phyloP scores from a whole-genome alignment of 2,888 invertebrate genomes.

The Patella ulyssiponensis region DNA sequence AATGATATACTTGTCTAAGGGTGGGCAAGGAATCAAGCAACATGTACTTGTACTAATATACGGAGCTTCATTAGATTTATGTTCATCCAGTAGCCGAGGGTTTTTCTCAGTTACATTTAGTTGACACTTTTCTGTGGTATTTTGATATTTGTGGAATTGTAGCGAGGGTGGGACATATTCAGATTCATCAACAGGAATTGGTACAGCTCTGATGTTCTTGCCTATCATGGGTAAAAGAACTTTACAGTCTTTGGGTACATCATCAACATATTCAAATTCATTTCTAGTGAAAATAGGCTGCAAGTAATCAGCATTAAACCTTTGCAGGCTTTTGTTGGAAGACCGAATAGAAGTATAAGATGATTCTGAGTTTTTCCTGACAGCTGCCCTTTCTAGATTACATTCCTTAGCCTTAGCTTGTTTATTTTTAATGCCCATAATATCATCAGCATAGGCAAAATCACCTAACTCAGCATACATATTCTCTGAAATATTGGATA shows the following conservation, averaged over 20 bases:
- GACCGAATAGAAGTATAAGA: conserved; percentile 16
- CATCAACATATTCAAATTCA: background rate
- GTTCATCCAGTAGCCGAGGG: background rate
- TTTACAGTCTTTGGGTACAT: background rate
- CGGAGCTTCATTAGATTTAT: background rate
- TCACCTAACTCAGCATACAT: conserved; percentile 35
- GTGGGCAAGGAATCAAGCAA: background rate
- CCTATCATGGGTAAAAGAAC: background rate
- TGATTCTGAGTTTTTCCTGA: conserved; percentile 10
- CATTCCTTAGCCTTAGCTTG: background rate
- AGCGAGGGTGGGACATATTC: background rate
- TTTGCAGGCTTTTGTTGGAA: background rate
- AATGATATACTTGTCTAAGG: background rate
- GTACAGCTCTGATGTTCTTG: background rate
- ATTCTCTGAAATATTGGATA: conserved; percentile 26
- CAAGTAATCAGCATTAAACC: background rate
- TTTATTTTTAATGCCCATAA: background rate
- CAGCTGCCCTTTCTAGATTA: conserved; percentile 9
- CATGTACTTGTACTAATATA: background rate
- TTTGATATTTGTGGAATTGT: background rate
- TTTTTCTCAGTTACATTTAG: background rate
- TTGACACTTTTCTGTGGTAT: background rate
- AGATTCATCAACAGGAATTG: conserved; percentile 14
- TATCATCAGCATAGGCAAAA: conserved; percentile 18
- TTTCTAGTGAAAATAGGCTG: conserved; percentile 8